Base-by-base conservation (phyloP, 2,113 vertebrate species). In the Centropus unirufus region DNA sequence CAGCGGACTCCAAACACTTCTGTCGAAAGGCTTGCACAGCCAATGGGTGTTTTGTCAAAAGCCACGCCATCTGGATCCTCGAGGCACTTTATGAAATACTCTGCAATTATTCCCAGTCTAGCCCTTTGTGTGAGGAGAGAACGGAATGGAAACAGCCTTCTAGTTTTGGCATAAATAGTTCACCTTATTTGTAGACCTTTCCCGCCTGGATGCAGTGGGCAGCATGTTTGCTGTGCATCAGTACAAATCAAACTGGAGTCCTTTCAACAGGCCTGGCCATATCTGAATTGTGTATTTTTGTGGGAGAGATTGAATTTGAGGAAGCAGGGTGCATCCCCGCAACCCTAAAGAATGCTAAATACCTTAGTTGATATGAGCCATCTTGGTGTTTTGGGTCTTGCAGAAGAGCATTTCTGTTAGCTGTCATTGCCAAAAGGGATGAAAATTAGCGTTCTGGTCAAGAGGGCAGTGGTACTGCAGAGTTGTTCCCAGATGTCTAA, bases 221-320 rank as follows among this genome's bases (percentile, higher is more conserved):
- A 62, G 39, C 18, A 4, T 6, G 0, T 11, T 24, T 75, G 1
- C 54, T 40, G 44, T 16, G 55, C 44, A 12, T 44, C 24, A 2
- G 32, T 40, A 17, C 44, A 19, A 6, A 9, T 9, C 17, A 5
- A 29, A 17, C 29, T 0, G 6, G 27, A 4, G 24, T 13, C 39
- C 47, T n/a, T 52, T 27, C 57, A 2, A 0, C 14, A 36, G 34
- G 16, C n/a, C 5, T 21, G 42, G 2, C 69, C 40, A 1, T 10
- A 13, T 18, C 57, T 32, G n/a, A 24, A 4, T 4, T 23, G 21
- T 19, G 0, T 24, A 0, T 63, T 44, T 51, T 12, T 39, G 32
- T 24, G 17, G 42, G 27, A 58, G 22, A 39, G 19, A 5, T 1
- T 10, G 63, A 26, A 12, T 5, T 27, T 22, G 27, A 47, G 44